Evolutionary conservation across 2,888 invertebrate genomes (phyloP).

Genomic region (Scrobipalpa costella): DNA sequence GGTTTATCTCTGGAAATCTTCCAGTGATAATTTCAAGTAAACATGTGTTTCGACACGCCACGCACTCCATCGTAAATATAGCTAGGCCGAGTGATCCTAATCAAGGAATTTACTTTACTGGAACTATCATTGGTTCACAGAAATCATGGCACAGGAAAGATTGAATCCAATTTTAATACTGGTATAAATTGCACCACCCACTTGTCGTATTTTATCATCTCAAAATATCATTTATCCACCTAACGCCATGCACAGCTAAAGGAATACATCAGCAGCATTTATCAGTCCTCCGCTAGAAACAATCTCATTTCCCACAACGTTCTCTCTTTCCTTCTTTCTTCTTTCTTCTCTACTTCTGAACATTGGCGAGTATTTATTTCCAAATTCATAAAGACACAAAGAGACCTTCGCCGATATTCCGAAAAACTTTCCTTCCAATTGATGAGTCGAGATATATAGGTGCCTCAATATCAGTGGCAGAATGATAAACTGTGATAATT

Average conservation of each 20-base stretch:
- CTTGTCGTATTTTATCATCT: too few relatives aligned
- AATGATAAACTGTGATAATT: constrained; percentile 18
- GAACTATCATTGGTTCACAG: not conserved
- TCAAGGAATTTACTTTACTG: not conserved
- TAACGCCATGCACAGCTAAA: too few relatives aligned
- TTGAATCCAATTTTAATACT: not conserved
- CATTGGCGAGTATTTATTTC: too few relatives aligned
- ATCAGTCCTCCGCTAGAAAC: too few relatives aligned
- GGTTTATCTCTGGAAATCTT: constrained; percentile 23
- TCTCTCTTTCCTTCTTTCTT: too few relatives aligned
- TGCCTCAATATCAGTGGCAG: not conserved
- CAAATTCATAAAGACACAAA: too few relatives aligned
- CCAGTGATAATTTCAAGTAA: constrained; percentile 22
- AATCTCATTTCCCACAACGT: too few relatives aligned
- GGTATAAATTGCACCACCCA: too few relatives aligned
- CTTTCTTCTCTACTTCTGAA: too few relatives aligned
- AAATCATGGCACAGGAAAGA: not conserved
- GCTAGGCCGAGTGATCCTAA: not conserved
- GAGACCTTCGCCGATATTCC: too few relatives aligned
- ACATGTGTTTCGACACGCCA: constrained; percentile 32
- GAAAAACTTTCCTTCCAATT: not conserved
- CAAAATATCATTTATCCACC: too few relatives aligned
- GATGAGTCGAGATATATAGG: not conserved
- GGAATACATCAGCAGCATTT: too few relatives aligned
- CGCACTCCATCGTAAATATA: constrained; percentile 28